Evolutionary conservation across 2,797 vertebrate species (phyloP), one percentile per base, ranked within the genome.

Genomic region (Lateolabrax maculatus): DNA sequence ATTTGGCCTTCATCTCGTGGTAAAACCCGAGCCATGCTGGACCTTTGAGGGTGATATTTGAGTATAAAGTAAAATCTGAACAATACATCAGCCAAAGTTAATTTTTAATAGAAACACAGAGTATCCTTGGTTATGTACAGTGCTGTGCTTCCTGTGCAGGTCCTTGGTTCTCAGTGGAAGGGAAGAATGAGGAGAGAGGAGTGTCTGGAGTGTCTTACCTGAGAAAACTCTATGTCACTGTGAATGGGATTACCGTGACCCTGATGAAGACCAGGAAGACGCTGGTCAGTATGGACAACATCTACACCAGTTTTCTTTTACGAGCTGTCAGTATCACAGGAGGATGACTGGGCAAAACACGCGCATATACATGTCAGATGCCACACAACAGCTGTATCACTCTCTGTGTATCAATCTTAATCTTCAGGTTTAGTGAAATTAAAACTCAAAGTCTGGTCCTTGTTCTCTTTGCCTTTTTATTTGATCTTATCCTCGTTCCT

Each of bases 151-250:
- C 1, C 15, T 60, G n/a, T 81, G 39, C 76, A 97, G 96, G 93
- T 23, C 93, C 94, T 1, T 95, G 94, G 95, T 97, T 96, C 80
- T 96, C 94, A 25, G 93, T 97, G 73, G 93, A 94, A 31, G 96
- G 73, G 0, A 96, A 96, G 84, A 96, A 95, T 23, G 94, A 96
- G 69, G 92, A 95, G 58, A 81, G 93, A 72, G 95, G 94, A 5
- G 18, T 81, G 29, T 3, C 89, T 36, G 95, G 94, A 0, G 37
- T 94, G 16, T 94, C 96, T 29, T 95, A 94, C 87, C 90, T 97
- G 53, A 93, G 77, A 58, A 95, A 95, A 62, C 87, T 97, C 60
- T 94, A 95, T 0, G 83, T 97, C 81, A 96, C 90, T 0, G 91
- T 97, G 29, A 34, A 91, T 0, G 85, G 90, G 27, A 74, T 94